These are phyloP conservation scores for Xestobium rufovillosum DNA, from an alignment of 2,888 invertebrate genomes.

Conservation along the genomic window DNA sequence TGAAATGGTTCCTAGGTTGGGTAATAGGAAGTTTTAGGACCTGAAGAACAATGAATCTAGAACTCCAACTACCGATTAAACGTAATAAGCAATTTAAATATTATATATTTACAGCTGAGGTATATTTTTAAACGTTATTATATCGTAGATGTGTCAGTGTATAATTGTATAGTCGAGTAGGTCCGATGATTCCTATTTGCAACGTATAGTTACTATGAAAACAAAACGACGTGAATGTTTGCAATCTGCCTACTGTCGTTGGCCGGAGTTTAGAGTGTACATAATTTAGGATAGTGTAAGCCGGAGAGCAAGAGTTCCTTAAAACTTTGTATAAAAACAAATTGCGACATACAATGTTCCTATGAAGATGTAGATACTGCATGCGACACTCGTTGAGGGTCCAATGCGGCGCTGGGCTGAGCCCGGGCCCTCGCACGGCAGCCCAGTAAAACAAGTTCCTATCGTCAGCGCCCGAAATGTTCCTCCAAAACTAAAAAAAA, in stretches of 20 bases:
- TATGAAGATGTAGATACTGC: constrained; percentile 45
- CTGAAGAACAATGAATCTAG: constrained; percentile 20
- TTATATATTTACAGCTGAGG: constrained; percentile 41
- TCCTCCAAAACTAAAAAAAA: too few species aligned
- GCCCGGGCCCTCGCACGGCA: constrained; percentile 43
- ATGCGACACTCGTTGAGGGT: constrained; percentile 40
- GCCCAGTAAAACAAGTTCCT: constrained; percentile 48
- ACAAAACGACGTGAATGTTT: constrained; percentile 23
- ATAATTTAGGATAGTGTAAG: constrained; percentile 24
- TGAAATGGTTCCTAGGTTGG: constrained; percentile 40
- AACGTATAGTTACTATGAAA: constrained; percentile 47
- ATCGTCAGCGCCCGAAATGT: constrained; percentile 39
- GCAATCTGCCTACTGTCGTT: constrained; percentile 18
- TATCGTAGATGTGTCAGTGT: constrained; percentile 41
- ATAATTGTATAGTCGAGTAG: constrained; percentile 42
- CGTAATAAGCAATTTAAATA: constrained; percentile 27
- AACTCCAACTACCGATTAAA: constrained; percentile 24
- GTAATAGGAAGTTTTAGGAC: too few species aligned
- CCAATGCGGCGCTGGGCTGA: constrained; percentile 43
- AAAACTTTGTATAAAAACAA: constrained; percentile 34
- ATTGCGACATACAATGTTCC: constrained; percentile 44
- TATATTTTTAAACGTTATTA: constrained; percentile 43
- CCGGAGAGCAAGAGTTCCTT: constrained; percentile 40
- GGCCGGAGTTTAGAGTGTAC: constrained; percentile 25
- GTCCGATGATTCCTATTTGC: constrained; percentile 45